phyloP scores from a whole-genome alignment of 2,888 invertebrate species.

The Melanostoma mellinum region DNA sequence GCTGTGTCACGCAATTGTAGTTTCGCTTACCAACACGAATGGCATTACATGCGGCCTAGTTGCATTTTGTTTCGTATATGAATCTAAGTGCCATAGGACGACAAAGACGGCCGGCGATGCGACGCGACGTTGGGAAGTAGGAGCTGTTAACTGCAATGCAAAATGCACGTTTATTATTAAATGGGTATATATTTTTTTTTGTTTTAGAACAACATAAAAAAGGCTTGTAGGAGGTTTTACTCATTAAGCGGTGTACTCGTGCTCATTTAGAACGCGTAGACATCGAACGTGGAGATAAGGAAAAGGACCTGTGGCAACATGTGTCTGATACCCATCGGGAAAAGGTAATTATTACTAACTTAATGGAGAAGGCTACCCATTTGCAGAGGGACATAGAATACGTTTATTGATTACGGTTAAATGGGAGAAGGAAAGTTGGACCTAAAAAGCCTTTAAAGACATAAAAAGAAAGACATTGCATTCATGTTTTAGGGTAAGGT shows the following conservation, averaged over 20 bases:
- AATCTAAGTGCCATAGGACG: too few species aligned
- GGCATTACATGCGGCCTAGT: neutral
- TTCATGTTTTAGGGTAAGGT: too few species aligned
- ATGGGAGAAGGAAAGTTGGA: too few species aligned
- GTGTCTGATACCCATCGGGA: constrained; percentile 2
- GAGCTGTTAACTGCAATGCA: constrained; percentile 32
- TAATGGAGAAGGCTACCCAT: too few species aligned
- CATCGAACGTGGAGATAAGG: constrained; percentile 27
- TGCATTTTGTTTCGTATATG: neutral
- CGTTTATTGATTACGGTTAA: too few species aligned
- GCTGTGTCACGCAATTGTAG: constrained; percentile 54
- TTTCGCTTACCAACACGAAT: constrained; percentile 33
- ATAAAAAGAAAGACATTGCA: too few species aligned
- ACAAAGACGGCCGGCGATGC: too few species aligned
- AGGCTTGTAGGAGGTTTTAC: neutral
- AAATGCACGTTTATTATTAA: constrained; percentile 32
- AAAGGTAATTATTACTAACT: neutral
- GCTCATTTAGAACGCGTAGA: neutral
- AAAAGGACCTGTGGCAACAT: constrained; percentile 21
- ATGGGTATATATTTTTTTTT: constrained; percentile 1
- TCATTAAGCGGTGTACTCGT: constrained; percentile 25
- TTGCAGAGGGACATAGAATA: too few species aligned
- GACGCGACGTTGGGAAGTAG: too few species aligned
- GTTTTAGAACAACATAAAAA: neutral
- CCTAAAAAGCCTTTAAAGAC: too few species aligned